phyloP scores from a whole-genome alignment of 2,113 vertebrate genomes.

The Engraulis encrasicolus region DNA sequence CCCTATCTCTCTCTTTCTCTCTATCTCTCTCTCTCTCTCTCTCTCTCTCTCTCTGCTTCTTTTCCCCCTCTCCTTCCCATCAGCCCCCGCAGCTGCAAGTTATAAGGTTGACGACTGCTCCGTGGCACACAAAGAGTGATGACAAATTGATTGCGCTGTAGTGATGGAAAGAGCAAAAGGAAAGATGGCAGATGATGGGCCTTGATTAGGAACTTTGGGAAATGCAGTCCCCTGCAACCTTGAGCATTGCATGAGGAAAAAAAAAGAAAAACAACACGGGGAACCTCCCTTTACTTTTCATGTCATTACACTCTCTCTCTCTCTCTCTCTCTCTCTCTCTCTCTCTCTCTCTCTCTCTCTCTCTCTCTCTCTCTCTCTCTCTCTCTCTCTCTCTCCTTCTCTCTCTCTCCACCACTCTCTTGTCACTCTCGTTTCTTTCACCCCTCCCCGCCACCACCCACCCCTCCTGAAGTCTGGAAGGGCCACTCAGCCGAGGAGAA shows the following conservation, averaged over 20 bases:
- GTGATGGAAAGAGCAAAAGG: conserved; percentile 82
- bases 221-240: conserved; percentile 86
- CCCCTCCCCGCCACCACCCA: conserved; percentile 41
- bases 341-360: conserved; percentile 23
- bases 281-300: too few species aligned
- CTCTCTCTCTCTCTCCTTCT: conserved; percentile 20
- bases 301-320: conserved; percentile 20
- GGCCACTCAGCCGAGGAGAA: conserved; percentile 94
- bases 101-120: conserved; percentile 86
- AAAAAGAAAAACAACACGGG: too few species aligned
- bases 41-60: conserved; percentile 31
- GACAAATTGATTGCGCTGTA: conserved; percentile 93
- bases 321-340: too few species aligned
- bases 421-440: conserved; percentile 45
- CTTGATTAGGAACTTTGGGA: conserved; percentile 88
- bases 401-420: conserved; percentile 32
- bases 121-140: conserved; percentile 86
- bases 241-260: conserved; percentile 79
- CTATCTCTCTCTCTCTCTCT: conserved; percentile 46
- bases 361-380: conserved; percentile 59
- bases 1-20: neutral
- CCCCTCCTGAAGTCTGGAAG: conserved; percentile 75
- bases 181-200: conserved; percentile 83
- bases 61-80: conserved; percentile 43
- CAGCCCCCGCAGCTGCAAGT: conserved; percentile 83